Evolutionary conservation across 2,113 vertebrate genomes (phyloP).

Genomic region (Canis aureus): DNA sequence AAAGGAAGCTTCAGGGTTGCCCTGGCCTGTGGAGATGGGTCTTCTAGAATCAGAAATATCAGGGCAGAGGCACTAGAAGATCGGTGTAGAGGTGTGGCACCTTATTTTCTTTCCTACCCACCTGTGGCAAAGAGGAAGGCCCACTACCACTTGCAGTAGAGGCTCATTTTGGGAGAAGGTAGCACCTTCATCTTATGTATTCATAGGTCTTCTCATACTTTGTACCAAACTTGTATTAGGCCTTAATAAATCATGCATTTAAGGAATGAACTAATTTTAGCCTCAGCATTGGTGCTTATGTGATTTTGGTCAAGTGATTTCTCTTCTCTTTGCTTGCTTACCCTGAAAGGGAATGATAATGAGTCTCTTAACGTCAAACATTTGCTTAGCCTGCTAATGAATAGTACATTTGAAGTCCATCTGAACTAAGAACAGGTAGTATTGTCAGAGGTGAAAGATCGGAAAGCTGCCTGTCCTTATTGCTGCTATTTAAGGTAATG

Average conservation of each 20-base stretch:
- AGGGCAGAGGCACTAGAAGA: background rate
- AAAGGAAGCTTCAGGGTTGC: background rate
- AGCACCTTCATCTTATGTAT: too few relatives aligned
- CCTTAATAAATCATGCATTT: background rate
- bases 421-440: background rate
- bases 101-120: background rate
- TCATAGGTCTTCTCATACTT: background rate
- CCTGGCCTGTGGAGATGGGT: background rate
- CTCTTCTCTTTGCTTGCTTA: background rate
- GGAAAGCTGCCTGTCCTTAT: background rate
- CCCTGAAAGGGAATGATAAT: background rate
- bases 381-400: background rate
- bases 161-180: background rate
- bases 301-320: background rate
- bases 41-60: background rate
- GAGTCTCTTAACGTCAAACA: background rate
- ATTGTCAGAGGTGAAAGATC: background rate
- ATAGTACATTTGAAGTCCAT: background rate
- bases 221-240: background rate
- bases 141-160: too few relatives aligned
- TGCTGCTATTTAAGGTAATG: rapidly evolving
- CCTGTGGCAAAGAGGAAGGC: background rate
- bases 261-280: background rate
- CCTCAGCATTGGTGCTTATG: background rate
- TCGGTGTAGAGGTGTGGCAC: too few relatives aligned